Evolutionary conservation across 2,888 invertebrate genomes (phyloP), one percentile per base, ranked within the genome.

Genomic region (Oscheius sp.): DNA sequence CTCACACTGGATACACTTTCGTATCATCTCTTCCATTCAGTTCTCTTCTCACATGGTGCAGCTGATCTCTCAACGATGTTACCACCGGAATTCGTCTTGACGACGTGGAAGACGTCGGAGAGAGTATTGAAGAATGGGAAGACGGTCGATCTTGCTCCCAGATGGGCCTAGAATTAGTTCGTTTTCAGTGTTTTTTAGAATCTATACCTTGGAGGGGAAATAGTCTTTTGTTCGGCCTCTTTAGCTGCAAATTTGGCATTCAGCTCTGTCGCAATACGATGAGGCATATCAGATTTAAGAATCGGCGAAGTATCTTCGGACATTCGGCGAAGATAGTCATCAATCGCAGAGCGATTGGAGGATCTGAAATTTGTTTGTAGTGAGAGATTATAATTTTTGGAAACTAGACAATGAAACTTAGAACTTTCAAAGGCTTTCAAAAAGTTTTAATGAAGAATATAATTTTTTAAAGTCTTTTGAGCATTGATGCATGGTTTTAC

Each of bases 191-290:
- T n/a, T n/a, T n/a, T n/a, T 44, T 26, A 12, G 22, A n/a, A 32
- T 6, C n/a, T 12, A n/a, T n/a, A 49, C 47, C 49, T 47, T 4
- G 50, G 49, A 20, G 50, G 50, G 8, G 36, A 50, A 24, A 50
- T 63, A 14, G 33, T 20, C 22, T 63, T 47, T 5, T 30, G 47
- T 33, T 47, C 26, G 20, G 41, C 45, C 14, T 59, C 67, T 1
- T 59, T 20, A n/a, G 47, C 49, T 32, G 57, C 57, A 66, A 76
- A 74, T 4, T 74, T 76, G 20, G 63, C 70, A 38, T 67, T 76
- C 51, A 76, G 54, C 36, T 76, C 76, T 26, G 69, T 76, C 36
- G 74, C 74, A 24, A 76, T 72, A 20, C 68, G 59, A 47, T 70
- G 72, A 0, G 73, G 74, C 64, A 73, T 71, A 26, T 75, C 75